phyloP scores from a whole-genome alignment of 1,140 invertebrate species.

The Caerostris extrusa region DNA sequence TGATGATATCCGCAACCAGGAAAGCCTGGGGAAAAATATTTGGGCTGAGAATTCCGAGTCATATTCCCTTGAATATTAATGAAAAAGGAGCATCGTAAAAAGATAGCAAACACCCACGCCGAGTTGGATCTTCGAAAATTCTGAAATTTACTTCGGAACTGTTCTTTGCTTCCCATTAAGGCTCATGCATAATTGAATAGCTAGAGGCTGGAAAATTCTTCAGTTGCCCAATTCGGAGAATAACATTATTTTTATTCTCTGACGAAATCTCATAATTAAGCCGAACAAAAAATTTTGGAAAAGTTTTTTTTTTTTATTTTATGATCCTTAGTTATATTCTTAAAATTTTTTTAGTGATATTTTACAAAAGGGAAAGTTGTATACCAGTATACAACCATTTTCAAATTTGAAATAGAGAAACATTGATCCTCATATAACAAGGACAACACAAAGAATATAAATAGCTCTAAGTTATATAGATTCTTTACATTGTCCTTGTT shows the following conservation, averaged over 20 bases:
- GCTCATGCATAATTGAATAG: slow-evolving; percentile 38
- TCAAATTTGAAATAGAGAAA: too few relatives aligned
- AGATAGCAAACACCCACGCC: not conserved
- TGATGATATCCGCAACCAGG: not conserved
- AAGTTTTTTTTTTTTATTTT: too few relatives aligned
- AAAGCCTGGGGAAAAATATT: not conserved
- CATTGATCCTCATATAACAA: too few relatives aligned
- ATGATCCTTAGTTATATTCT: too few relatives aligned
- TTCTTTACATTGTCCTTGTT: too few relatives aligned
- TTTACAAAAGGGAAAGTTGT: too few relatives aligned
- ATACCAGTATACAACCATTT: too few relatives aligned
- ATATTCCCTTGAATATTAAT: slow-evolving; percentile 37
- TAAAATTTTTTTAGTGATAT: too few relatives aligned
- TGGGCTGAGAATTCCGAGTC: not conserved
- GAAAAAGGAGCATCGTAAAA: slow-evolving; percentile 7
- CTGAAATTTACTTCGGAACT: not conserved
- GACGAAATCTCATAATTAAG: not conserved
- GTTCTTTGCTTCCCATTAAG: not conserved
- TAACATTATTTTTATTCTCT: not conserved
- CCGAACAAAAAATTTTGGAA: not conserved
- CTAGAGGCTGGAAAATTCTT: not conserved
- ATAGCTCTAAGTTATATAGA: too few relatives aligned
- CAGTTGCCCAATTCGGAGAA: not conserved
- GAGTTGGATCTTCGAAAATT: not conserved
- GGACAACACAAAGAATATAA: too few relatives aligned